Conservation (phyloP, 2,797 vertebrate species). For the Etheostoma perlongum region DNA sequence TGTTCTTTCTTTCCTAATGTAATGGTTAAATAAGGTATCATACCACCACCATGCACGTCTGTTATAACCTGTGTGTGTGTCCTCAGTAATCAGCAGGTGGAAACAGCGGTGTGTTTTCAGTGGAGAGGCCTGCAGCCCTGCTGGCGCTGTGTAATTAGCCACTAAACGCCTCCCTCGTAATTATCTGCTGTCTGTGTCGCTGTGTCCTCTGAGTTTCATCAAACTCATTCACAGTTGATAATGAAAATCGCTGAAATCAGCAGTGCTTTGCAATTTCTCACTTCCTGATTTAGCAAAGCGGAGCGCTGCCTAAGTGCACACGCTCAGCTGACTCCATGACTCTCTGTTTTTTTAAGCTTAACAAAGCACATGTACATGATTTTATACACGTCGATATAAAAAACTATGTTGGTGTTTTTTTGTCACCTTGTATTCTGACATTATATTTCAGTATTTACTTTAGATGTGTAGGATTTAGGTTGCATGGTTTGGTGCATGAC, state of each 20-base stretch:
- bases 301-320: background rate
- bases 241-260: slow-evolving; percentile 67
- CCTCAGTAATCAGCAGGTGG: slow-evolving; percentile 30
- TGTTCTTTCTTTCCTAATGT: too few relatives aligned
- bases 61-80: background rate
- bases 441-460: background rate
- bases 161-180: slow-evolving; percentile 67
- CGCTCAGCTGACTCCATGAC: background rate
- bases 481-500: background rate
- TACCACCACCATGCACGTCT: background rate
- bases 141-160: slow-evolving; percentile 65
- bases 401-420: background rate
- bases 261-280: slow-evolving; percentile 55
- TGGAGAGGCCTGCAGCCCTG: slow-evolving; percentile 29
- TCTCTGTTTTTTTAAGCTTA: background rate
- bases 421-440: too few relatives aligned
- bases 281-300: slow-evolving; percentile 49
- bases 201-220: slow-evolving; percentile 68
- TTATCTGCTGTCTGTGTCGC: slow-evolving; percentile 62
- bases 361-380: too few relatives aligned
- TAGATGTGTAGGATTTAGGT: background rate
- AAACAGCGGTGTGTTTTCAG: slow-evolving; percentile 15
- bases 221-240: slow-evolving; percentile 61
- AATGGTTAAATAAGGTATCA: background rate
- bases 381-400: background rate